Evolutionary conservation across 2,888 invertebrate genomes (phyloP).

Genomic region (Oligia fasciuncula): DNA sequence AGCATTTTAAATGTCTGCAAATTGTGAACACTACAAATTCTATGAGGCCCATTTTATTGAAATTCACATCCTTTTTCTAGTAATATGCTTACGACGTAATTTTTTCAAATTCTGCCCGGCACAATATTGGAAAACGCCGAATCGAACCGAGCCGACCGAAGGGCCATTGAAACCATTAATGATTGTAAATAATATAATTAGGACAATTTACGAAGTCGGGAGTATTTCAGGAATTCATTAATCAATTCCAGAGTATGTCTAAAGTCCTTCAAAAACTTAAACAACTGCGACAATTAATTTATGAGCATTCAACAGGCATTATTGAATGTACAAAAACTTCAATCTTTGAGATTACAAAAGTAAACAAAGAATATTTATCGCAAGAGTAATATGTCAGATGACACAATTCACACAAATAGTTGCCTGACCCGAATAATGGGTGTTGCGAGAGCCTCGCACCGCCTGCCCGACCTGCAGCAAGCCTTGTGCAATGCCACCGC

Average conservation of each 20-base stretch:
- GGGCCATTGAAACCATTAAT: neutral
- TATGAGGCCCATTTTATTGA: neutral
- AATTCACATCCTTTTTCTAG: constrained; percentile 3
- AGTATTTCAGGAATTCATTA: neutral
- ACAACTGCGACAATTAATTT: neutral
- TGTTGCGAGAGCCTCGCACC: constrained; percentile 87
- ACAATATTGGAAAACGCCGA: neutral
- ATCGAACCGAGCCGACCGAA: too few species aligned
- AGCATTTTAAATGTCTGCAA: constrained; percentile 15
- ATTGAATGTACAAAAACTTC: constrained; percentile 16
- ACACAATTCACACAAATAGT: constrained; percentile 90
- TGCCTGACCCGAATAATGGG: constrained; percentile 87
- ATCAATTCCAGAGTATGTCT: neutral
- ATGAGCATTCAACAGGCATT: neutral
- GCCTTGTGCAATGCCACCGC: constrained; percentile 87
- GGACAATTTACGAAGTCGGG: neutral
- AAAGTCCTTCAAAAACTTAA: neutral
- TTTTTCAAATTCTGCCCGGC: neutral
- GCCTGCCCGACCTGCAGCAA: constrained; percentile 83
- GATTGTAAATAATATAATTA: neutral
- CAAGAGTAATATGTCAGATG: constrained; percentile 84
- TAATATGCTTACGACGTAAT: neutral
- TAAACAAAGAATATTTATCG: constrained; percentile 74
- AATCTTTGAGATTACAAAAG: constrained; percentile 57
- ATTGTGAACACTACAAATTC: neutral